Evolutionary conservation across 2,113 vertebrate species (phyloP).

Genomic region (Danionella cerebrum): DNA sequence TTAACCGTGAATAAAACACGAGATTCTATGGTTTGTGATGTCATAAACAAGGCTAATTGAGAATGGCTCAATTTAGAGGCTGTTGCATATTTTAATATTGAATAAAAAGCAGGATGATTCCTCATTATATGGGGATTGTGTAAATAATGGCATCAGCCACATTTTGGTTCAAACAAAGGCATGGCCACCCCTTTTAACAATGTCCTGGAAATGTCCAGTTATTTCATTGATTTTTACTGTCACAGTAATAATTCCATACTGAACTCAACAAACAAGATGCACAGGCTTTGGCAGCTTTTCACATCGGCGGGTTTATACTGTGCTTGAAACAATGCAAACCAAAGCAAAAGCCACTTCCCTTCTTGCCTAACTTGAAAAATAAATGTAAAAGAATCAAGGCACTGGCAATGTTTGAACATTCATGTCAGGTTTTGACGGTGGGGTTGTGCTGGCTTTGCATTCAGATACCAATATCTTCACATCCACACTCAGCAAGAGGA

Average conservation of each 20-base stretch:
- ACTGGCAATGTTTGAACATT: slow-evolving; percentile 40
- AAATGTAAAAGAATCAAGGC: background rate
- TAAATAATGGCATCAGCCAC: too few relatives aligned
- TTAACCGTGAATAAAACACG: too few relatives aligned
- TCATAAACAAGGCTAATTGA: too few relatives aligned
- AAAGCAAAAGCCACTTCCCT: slow-evolving; percentile 10
- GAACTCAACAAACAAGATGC: slow-evolving; percentile 11
- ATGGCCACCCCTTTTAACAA: too few relatives aligned
- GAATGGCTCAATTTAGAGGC: too few relatives aligned
- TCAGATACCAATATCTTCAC: background rate
- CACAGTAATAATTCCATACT: background rate
- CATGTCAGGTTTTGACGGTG: slow-evolving; percentile 42
- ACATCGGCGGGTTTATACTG: slow-evolving; percentile 30
- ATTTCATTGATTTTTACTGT: too few relatives aligned
- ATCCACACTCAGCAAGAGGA: background rate
- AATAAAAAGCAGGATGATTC: too few relatives aligned
- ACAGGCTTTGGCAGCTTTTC: slow-evolving; percentile 12
- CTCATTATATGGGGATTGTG: too few relatives aligned
- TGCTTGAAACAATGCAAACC: slow-evolving; percentile 12
- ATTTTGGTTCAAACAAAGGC: too few relatives aligned
- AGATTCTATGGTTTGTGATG: too few relatives aligned
- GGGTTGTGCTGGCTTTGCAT: slow-evolving; percentile 25
- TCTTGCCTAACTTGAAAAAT: background rate
- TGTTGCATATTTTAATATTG: too few relatives aligned
- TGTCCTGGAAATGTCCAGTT: too few relatives aligned